Conservation (phyloP, 2,888 invertebrate genomes). For the Hydroisotoma schaefferi region DNA sequence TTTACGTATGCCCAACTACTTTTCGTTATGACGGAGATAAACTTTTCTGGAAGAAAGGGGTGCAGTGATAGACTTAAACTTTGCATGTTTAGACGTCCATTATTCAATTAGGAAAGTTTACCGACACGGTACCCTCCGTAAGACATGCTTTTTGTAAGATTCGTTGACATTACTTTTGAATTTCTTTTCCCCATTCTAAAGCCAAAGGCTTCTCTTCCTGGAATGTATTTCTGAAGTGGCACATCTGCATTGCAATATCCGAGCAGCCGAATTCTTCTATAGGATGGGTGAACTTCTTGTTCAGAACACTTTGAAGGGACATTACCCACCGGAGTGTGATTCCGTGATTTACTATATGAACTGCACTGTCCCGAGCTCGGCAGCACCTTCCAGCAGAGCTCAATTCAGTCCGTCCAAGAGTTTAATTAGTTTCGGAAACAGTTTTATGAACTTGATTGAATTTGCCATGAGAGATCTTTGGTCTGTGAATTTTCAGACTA, state of each 20-base stretch:
- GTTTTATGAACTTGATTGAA: too few relatives aligned
- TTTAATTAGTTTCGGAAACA: too few relatives aligned
- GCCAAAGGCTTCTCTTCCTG: slow-evolving; percentile 35
- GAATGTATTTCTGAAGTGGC: slow-evolving; percentile 39
- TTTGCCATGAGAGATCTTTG: too few relatives aligned
- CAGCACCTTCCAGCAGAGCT: slow-evolving; percentile 24
- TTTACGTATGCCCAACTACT: too few relatives aligned
- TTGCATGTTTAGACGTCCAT: slow-evolving; percentile 9
- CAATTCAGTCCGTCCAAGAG: too few relatives aligned
- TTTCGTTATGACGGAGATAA: too few relatives aligned
- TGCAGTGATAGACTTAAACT: too few relatives aligned
- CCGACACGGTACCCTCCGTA: not conserved
- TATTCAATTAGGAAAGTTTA: slow-evolving; percentile 28
- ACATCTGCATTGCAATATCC: slow-evolving; percentile 18
- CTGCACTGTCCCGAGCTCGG: slow-evolving; percentile 27
- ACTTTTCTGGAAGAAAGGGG: too few relatives aligned
- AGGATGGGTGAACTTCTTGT: slow-evolving; percentile 38
- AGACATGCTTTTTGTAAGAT: not conserved
- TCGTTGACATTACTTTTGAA: too few relatives aligned
- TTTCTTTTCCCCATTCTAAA: slow-evolving; percentile 15
- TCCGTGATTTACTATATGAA: slow-evolving; percentile 20
- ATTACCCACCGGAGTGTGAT: slow-evolving; percentile 27
- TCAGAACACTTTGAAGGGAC: slow-evolving; percentile 25
- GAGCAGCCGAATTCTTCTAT: slow-evolving; percentile 37
- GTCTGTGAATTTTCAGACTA: too few relatives aligned